Percentiles rank a stretch among this genome's conserved stretches.
phyloP scores from a whole-genome alignment of 2,888 invertebrate species.

The Uloborus plumipes region DNA sequence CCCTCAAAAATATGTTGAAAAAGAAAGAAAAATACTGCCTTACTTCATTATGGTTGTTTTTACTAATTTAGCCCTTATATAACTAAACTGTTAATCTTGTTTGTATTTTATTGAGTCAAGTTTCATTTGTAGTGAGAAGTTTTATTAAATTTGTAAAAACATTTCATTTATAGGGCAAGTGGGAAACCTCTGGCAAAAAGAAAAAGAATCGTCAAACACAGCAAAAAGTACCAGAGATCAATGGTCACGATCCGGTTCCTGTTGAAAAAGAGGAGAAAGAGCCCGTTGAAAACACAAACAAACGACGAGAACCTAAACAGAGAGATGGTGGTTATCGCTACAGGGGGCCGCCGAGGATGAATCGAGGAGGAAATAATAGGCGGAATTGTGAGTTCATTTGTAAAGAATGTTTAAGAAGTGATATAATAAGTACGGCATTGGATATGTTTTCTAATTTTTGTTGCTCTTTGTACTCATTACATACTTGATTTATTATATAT shows the following conservation, averaged over 20 bases:
- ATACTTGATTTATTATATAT: too few species aligned
- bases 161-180: conserved; percentile 78
- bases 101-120: not conserved
- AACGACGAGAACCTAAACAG: conserved; percentile 48
- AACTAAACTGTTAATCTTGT: not conserved
- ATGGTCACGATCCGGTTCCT: conserved; percentile 56
- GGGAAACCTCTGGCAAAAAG: conserved; percentile 89
- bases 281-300: conserved; percentile 35
- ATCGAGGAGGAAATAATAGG: conserved; percentile 70
- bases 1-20: too few species aligned
- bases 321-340: conserved; percentile 67
- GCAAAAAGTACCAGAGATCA: conserved; percentile 64
- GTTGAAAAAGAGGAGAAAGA: conserved; percentile 57
- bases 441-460: too few species aligned
- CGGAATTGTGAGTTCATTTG: conserved; percentile 54
- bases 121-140: not conserved
- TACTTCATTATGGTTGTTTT: too few species aligned
- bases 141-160: not conserved
- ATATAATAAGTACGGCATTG: too few species aligned
- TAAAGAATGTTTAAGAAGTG: too few species aligned
- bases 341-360: conserved; percentile 72
- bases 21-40: too few species aligned
- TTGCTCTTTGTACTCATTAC: too few species aligned
- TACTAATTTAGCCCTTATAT: not conserved
- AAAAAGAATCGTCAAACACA: conserved; percentile 82